Evolutionary conservation across 2,113 vertebrate species (phyloP), one percentile per base, ranked within the genome.

Genomic region (Genyomyrus donnyi): DNA sequence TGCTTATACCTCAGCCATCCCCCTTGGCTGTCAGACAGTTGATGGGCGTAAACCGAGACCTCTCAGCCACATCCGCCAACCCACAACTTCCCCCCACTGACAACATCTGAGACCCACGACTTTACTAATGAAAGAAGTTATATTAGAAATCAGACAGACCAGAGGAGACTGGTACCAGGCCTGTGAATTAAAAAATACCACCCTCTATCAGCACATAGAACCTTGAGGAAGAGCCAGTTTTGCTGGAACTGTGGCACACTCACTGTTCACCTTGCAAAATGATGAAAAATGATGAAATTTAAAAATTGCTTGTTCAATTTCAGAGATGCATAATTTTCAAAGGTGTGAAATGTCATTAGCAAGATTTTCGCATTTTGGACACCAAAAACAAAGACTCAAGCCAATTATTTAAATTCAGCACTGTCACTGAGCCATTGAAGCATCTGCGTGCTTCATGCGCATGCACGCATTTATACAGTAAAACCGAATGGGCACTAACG

Each of bases 61-160:
- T 49, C n/a, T 56, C 42, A 42, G n/a, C 88, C 88, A 88, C 88
- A 88, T 88, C 88, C 62, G 88, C 88, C n/a, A 70, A 48, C 42
- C 88, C 88, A 70, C 88, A 70, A 49, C 62, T 35, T 35, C 88
- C 56, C 39, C 21, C 56, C 13, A 0, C 56, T 19, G 58, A 35
- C 45, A 42, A 24, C 52, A 88, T 88, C 52, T 31, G 27, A 31
- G n/a, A 53, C 21, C 56, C 42, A 88, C 42, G 3, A 45, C 56
- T 46, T 19, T 24, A 58, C 27, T 3, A 39, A 17, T 42, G 31
- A 87, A 53, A 52, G 27, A 52, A 35, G 8, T 2, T 19, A 52
- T 27, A 87, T 53, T 31, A 39, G 0, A 15, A 8, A 53, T 24
- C 39, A 42, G 39, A 42, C 27, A 53, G 13, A 45, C 46, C 24